Evolutionary conservation across 2,113 vertebrate genomes (phyloP).

Genomic region (Rana temporaria): DNA sequence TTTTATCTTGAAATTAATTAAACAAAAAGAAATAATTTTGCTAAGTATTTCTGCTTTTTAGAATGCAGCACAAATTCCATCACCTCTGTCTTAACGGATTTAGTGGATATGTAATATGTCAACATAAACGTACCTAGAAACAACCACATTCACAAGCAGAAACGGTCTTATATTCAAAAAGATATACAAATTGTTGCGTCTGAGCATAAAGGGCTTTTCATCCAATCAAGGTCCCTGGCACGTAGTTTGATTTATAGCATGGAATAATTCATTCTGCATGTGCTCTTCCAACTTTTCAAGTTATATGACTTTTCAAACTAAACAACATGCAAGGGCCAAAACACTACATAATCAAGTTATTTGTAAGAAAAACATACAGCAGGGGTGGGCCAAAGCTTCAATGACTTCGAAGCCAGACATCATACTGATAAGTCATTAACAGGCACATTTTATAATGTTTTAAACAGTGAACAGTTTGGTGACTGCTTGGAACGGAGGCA

Average conservation of each 20-base stretch:
- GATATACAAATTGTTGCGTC: background rate
- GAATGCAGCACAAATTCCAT: no score
- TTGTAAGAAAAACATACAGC: conserved; percentile 36
- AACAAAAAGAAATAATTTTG: no score
- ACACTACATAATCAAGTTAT: conserved; percentile 21
- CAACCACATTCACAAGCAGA: no score
- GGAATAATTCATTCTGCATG: conserved; percentile 20
- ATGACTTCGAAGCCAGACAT: background rate
- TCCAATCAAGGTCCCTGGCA: background rate
- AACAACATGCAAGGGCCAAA: conserved; percentile 38
- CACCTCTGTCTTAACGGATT: no score
- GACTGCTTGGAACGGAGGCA: background rate
- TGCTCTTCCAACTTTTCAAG: conserved; percentile 21
- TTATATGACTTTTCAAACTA: conserved; percentile 44
- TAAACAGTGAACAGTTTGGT: background rate
- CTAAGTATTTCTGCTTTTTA: no score
- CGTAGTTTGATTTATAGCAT: conserved; percentile 19
- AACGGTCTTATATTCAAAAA: background rate
- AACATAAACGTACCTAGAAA: no score
- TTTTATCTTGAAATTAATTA: no score
- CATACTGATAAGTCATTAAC: conserved; percentile 27
- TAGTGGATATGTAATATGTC: no score
- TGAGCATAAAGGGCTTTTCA: conserved; percentile 17
- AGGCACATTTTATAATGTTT: background rate
- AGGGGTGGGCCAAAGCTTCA: conserved; percentile 1